phyloP scores from a whole-genome alignment of 2,888 invertebrate species.

The Sisyra terminalis region DNA sequence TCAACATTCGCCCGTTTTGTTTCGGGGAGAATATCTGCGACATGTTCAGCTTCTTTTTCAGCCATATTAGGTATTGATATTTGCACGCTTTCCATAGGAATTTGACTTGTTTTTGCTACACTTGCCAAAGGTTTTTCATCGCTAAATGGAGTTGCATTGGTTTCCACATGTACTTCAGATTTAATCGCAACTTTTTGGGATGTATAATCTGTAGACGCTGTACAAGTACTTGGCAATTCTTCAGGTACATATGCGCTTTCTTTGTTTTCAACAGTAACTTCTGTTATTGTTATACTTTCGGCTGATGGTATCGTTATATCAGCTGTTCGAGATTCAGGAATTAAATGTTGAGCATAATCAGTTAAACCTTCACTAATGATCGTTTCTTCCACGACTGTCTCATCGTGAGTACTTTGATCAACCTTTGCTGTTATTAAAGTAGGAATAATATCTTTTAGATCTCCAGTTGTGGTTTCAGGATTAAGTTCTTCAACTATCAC shows the following conservation, averaged over 20 bases:
- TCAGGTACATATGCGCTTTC: constrained; percentile 27
- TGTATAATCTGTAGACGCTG: constrained; percentile 28
- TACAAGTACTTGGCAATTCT: constrained; percentile 23
- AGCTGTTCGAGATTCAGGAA: constrained; percentile 26
- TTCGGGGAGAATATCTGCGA: constrained; percentile 20
- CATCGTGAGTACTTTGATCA: constrained; percentile 25
- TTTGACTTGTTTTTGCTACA: constrained; percentile 30
- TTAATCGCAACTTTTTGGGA: constrained; percentile 31
- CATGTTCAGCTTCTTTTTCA: constrained; percentile 29
- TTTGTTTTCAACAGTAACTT: constrained; percentile 30
- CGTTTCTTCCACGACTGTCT: constrained; percentile 32
- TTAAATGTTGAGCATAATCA: constrained; percentile 23
- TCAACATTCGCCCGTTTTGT: constrained; percentile 22
- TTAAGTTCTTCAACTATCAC: constrained; percentile 30
- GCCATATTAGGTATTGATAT: constrained; percentile 31
- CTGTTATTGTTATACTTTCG: constrained; percentile 31
- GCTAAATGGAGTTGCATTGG: constrained; percentile 19
- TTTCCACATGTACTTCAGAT: constrained; percentile 29
- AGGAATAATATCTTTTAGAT: constrained; percentile 20
- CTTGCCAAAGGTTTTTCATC: constrained; percentile 23
- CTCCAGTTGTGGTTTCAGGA: constrained; percentile 22
- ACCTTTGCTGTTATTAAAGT: constrained; percentile 28
- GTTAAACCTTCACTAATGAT: constrained; percentile 35
- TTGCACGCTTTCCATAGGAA: constrained; percentile 34
- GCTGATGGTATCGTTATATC: constrained; percentile 25